phyloP scores from a whole-genome alignment of 2,888 invertebrate species.

The Hoplodrina blanda region DNA sequence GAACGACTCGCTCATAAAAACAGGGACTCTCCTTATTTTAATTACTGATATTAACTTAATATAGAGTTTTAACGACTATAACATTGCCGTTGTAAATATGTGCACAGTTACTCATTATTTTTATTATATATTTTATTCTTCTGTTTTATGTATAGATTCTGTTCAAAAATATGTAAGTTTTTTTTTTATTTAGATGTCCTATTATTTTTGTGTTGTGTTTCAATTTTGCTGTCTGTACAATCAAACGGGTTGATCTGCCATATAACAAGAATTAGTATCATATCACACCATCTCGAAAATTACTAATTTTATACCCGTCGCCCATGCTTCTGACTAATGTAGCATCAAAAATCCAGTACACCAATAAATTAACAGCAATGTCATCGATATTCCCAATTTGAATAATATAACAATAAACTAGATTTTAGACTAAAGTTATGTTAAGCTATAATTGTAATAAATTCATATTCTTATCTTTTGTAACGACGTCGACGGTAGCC shows the following conservation, averaged over 20 bases:
- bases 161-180: neutral
- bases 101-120: conserved; percentile 22
- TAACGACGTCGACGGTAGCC: conserved; percentile 56
- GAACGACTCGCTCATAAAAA: conserved; percentile 46
- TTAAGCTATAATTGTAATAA: conserved; percentile 48
- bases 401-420: conserved; percentile 58
- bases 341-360: conserved; percentile 28
- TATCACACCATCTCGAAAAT: conserved; percentile 13
- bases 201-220: neutral
- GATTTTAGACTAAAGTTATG: conserved; percentile 40
- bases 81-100: conserved; percentile 51
- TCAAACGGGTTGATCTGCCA: neutral
- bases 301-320: conserved; percentile 10
- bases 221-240: neutral
- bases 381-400: conserved; percentile 50
- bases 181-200: neutral
- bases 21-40: conserved; percentile 45
- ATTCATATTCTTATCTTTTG: conserved; percentile 54
- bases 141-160: neutral
- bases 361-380: conserved; percentile 54
- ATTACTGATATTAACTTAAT: conserved; percentile 59
- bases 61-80: conserved; percentile 49
- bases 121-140: conserved; percentile 2
- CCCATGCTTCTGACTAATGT: conserved; percentile 26
- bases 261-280: neutral